These are phyloP conservation scores for Hippoglossus stenolepis DNA, from an alignment of 2,113 vertebrate genomes.

Conservation along the genomic window DNA sequence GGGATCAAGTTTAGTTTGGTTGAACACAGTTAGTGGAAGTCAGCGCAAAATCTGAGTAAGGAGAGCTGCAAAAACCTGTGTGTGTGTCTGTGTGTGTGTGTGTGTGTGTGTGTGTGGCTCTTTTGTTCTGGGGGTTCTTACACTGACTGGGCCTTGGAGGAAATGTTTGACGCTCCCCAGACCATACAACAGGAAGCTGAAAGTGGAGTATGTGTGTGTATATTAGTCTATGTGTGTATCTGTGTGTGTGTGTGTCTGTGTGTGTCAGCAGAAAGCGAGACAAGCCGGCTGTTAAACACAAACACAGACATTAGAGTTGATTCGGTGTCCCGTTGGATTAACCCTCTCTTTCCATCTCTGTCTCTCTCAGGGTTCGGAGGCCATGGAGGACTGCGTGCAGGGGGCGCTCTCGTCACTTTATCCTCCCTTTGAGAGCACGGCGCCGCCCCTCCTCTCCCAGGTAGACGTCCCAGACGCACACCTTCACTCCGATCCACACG, in stretches of 20 bases:
- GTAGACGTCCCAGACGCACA: conserved; percentile 50
- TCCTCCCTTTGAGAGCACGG: conserved; percentile 92
- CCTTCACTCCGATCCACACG: not conserved
- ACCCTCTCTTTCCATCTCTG: conserved; percentile 36
- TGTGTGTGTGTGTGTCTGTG: conserved; percentile 34
- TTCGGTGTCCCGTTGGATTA: conserved; percentile 50
- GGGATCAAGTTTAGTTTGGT: conserved; percentile 11
- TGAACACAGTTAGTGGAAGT: conserved; percentile 30
- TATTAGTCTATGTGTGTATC: conserved; percentile 32
- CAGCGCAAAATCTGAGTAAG: not conserved
- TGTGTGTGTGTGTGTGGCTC: conserved; percentile 8
- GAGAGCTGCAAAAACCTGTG: not conserved
- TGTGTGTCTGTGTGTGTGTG: conserved; percentile 2
- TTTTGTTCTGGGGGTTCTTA: conserved; percentile 55
- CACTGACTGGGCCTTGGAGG: conserved; percentile 49
- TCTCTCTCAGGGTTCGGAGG: conserved; percentile 87
- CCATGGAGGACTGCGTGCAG: conserved; percentile 95
- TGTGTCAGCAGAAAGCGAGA: conserved; percentile 52
- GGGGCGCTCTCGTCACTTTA: conserved; percentile 91
- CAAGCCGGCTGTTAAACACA: conserved; percentile 59
- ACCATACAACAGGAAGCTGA: conserved; percentile 76
- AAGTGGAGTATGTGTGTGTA: conserved; percentile 46
- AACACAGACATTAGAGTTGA: conserved; percentile 57
- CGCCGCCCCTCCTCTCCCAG: conserved; percentile 91
- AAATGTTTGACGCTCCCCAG: conserved; percentile 76